These are phyloP conservation scores for Pedetes capensis DNA, from an alignment of 2,113 vertebrate genomes.

Conservation along the genomic window DNA sequence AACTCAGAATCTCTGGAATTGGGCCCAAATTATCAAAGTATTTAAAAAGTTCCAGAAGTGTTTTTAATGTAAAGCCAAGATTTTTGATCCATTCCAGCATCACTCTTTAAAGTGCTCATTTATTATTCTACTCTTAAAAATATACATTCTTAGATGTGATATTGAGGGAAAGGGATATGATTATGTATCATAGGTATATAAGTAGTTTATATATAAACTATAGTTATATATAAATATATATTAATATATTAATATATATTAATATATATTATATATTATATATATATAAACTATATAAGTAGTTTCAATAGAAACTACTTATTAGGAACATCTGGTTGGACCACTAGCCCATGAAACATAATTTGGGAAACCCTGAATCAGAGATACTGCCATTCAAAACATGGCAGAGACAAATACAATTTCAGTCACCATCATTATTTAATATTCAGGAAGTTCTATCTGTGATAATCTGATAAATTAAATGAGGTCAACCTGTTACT, in stretches of 20 bases:
- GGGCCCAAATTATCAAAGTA: neutral
- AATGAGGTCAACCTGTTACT: neutral
- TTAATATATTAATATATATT: no score
- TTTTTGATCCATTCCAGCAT: neutral
- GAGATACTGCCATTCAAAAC: neutral
- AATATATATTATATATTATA: no score
- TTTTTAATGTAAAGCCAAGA: neutral
- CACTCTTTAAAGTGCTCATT: constrained; percentile 29
- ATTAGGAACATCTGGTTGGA: constrained; percentile 16
- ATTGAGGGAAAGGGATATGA: neutral
- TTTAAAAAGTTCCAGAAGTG: neutral
- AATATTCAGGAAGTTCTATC: neutral
- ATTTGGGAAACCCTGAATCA: constrained; percentile 2
- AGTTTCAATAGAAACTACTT: constrained; percentile 19
- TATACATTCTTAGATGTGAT: no score
- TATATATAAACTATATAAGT: no score
- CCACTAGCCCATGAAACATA: neutral
- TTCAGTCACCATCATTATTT: neutral
- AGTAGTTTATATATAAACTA: no score
- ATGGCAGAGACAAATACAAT: neutral
- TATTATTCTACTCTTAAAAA: constrained; percentile 16
- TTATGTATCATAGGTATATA: no score
- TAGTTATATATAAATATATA: no score
- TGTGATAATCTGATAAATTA: neutral
- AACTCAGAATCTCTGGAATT: neutral